These are phyloP conservation scores for Akabosia matsudoensis DNA, from an alignment of 1,140 invertebrate species.

Conservation along the genomic window DNA sequence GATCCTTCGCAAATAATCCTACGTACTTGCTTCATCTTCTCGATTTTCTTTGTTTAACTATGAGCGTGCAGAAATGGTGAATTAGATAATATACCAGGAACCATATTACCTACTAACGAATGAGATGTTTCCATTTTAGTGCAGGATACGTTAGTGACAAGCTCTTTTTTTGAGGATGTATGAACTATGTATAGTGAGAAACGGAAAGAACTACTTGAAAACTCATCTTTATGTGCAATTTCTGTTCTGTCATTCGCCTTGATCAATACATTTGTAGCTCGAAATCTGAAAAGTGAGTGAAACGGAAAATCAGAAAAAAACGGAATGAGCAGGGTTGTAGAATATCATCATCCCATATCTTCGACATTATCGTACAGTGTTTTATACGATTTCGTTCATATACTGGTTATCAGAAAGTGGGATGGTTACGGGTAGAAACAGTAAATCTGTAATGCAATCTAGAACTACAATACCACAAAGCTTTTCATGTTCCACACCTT, in stretches of 20 bases:
- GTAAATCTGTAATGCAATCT: not conserved
- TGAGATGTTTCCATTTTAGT: too few species aligned
- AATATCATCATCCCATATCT: not conserved
- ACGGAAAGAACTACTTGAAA: too few species aligned
- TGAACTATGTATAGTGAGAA: too few species aligned
- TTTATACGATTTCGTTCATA: too few species aligned
- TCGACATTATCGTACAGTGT: not conserved
- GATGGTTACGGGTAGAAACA: not conserved
- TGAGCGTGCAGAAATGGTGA: not conserved
- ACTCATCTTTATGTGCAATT: too few species aligned
- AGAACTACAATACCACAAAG: not conserved
- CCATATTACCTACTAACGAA: not conserved
- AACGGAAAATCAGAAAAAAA: conserved; percentile 4
- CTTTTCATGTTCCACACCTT: not conserved
- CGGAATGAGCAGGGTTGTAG: not conserved
- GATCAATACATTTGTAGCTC: too few species aligned
- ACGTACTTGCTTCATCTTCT: not conserved
- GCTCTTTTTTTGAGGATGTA: too few species aligned
- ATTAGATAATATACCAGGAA: not conserved
- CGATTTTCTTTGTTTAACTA: conserved; percentile 5
- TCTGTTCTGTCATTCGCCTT: too few species aligned
- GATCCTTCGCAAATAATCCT: conserved; percentile 13
- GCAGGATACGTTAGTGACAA: too few species aligned
- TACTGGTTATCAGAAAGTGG: not conserved
- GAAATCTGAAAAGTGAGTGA: not conserved